These are phyloP conservation scores for Probosciger aterrimus DNA, from an alignment of 2,113 vertebrate genomes.

Conservation along the genomic window DNA sequence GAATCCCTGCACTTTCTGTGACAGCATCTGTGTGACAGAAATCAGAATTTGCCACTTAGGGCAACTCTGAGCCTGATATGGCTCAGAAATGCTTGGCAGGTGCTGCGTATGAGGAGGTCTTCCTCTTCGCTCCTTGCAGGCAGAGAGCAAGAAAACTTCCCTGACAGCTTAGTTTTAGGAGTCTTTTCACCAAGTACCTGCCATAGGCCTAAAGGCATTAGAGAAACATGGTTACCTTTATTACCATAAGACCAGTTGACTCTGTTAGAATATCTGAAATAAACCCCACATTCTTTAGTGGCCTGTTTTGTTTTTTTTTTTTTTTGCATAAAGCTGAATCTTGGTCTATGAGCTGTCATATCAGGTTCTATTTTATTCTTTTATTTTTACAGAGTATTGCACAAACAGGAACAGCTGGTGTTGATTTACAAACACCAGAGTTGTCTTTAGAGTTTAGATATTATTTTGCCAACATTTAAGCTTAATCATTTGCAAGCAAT, in stretches of 20 bases:
- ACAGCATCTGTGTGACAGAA: conserved; percentile 16
- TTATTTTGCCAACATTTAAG: conserved; percentile 67
- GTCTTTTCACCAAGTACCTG: conserved; percentile 6
- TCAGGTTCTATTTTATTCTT: conserved; percentile 44
- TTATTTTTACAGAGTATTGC: conserved; percentile 60
- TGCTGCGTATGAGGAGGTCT: neutral
- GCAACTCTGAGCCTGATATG: neutral
- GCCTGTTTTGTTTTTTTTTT: conserved; percentile 2
- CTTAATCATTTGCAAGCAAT: conserved; percentile 41
- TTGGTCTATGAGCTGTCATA: conserved; percentile 38
- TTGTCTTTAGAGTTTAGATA: conserved; percentile 60
- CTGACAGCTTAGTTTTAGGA: neutral
- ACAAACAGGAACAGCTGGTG: conserved; percentile 68
- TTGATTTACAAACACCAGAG: conserved; percentile 73
- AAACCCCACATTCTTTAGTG: conserved; percentile 26
- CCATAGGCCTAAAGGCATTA: neutral
- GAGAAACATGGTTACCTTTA: neutral
- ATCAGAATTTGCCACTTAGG: neutral
- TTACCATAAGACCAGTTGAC: neutral
- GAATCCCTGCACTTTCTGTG: neutral
- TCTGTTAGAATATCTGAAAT: neutral
- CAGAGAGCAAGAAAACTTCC: neutral
- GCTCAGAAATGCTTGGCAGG: neutral
- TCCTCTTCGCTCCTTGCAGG: neutral
- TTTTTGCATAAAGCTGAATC: neutral